Evolutionary conservation across 2,113 vertebrate genomes (phyloP), one percentile per base, ranked within the genome.

Genomic region (Grammomys surdaster): DNA sequence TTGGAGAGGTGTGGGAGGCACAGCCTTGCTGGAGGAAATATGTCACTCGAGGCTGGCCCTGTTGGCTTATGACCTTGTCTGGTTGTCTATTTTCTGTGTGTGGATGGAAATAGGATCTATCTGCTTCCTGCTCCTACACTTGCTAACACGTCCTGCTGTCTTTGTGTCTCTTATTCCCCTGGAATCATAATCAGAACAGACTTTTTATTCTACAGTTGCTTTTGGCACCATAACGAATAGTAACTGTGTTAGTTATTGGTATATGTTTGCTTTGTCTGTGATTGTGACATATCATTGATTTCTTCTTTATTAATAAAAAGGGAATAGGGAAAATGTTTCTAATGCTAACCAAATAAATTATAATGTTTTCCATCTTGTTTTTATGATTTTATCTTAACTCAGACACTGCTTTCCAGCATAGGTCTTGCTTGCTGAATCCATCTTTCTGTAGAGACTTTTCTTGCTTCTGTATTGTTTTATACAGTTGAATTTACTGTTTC

Each of bases 251-350:
- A 10, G n/a, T 10, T 43, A 43, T 4, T 63, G 81, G 81, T 3
- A 31, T 81, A 26, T 46, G 22, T 46, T 73, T 80, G 40, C 46
- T 7, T 70, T 76, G 69, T 67, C 67, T 95, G 60, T 67, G 19
- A 48, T 36, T 36, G 22, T 67, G 84, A 36, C 16, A 48, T 67
- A 36, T 48, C 22, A 7, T 36, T 36, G 84, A 67, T 67, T 70
- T 26, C 33, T 12, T 87, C 33, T 54, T n/a, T 54, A 70, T 70
- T 87, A 82, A 86, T 48, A 65, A 93, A 96, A 89, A 77, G n/a
- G 86, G 26, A 54, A 16, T 77, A 77, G 46, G 26, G 3, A 31
- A 48, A 90, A 51, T 46, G 69, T 90, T 90, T 88, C 76, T 89
- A 86, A 82, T 82, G 70, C 60, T 78, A 75, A 92, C 76, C 90